Evolutionary conservation across 2,888 invertebrate genomes (phyloP).

Genomic region (Clusia tigrina): DNA sequence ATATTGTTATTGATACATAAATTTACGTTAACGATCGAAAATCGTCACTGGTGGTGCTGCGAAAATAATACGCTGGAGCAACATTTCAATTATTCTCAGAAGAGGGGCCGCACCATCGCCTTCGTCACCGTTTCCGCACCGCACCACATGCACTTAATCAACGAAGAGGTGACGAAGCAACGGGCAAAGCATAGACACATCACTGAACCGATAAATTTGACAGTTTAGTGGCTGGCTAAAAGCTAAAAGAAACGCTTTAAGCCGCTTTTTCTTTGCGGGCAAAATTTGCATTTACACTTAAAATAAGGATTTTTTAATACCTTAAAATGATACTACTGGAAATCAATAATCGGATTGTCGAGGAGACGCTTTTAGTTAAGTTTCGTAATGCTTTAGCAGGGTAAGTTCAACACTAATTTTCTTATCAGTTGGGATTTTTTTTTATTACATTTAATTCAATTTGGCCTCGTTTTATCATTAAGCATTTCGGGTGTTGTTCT

Average conservation of each 20-base stretch:
- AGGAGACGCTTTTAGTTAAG: slow-evolving; percentile 94
- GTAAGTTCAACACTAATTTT: slow-evolving; percentile 66
- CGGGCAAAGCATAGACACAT: neutral
- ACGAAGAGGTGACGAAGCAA: too few relatives aligned
- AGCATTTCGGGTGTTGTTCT: slow-evolving; percentile 9
- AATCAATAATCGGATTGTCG: slow-evolving; percentile 98
- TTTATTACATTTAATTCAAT: slow-evolving; percentile 34
- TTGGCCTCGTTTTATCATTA: neutral
- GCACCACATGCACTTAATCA: neutral
- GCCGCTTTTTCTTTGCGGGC: neutral
- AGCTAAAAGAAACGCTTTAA: neutral
- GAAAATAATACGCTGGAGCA: neutral
- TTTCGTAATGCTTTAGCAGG: slow-evolving; percentile 95
- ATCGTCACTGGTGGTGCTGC: slow-evolving; percentile 31
- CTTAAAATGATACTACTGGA: slow-evolving; percentile 90
- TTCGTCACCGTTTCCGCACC: too few relatives aligned
- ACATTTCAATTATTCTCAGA: neutral
- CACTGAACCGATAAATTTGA: neutral
- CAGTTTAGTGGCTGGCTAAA: neutral
- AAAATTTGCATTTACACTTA: neutral
- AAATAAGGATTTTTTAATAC: slow-evolving; percentile 27
- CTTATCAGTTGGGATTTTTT: slow-evolving; percentile 15
- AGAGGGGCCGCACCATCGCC: neutral
- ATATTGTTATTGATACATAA: slow-evolving; percentile 58
- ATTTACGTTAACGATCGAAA: slow-evolving; percentile 44